phyloP scores from a whole-genome alignment of 2,888 invertebrate species.

The Diaperis boleti region DNA sequence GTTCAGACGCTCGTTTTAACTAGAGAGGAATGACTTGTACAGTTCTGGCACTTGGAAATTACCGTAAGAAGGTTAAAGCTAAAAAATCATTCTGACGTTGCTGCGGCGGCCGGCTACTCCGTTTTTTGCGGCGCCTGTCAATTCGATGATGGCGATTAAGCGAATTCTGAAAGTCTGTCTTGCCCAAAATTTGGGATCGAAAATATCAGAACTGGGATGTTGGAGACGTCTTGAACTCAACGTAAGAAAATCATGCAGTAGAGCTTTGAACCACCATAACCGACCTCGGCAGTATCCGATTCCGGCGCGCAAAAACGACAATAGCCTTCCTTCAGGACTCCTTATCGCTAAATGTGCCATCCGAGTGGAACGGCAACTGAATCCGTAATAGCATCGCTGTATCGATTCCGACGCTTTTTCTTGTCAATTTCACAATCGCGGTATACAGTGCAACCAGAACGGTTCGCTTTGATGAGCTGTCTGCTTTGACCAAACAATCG shows the following conservation, averaged over 20 bases:
- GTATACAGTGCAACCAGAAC: neutral
- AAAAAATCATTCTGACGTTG: conserved; percentile 28
- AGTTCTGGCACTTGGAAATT: conserved; percentile 20
- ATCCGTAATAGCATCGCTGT: neutral
- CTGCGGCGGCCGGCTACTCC: conserved; percentile 34
- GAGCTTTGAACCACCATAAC: too few species aligned
- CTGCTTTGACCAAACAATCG: conserved; percentile 12
- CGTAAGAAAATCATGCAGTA: too few species aligned
- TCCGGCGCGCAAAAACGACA: too few species aligned
- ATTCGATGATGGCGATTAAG: neutral
- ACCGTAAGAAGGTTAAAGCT: conserved; percentile 14
- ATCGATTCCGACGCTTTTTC: neutral
- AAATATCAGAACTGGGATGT: too few species aligned
- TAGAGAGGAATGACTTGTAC: conserved; percentile 26
- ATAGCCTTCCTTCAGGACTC: too few species aligned
- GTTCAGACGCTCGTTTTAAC: conserved; percentile 18
- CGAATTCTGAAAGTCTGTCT: too few species aligned
- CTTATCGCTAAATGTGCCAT: too few species aligned
- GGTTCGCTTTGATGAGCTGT: conserved; percentile 5
- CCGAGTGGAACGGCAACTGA: too few species aligned
- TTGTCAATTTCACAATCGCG: neutral
- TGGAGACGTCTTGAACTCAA: too few species aligned
- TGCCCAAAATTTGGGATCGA: too few species aligned
- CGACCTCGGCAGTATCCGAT: too few species aligned
- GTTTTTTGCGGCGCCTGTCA: conserved; percentile 9